phyloP scores from a whole-genome alignment of 2,113 vertebrate genomes.

The Ceuthmochares aereus region DNA sequence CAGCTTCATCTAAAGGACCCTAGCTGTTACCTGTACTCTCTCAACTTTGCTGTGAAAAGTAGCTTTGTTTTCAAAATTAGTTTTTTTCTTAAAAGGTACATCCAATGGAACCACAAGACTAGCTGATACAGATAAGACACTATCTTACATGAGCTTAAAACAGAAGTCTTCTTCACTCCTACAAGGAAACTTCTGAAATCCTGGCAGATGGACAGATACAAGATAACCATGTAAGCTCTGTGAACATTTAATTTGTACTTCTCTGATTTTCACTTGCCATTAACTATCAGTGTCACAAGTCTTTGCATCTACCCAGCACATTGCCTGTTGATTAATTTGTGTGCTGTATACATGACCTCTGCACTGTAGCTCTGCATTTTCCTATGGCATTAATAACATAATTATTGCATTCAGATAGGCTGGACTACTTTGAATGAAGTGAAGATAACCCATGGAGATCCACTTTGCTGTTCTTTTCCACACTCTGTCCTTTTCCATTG shows the following conservation, averaged over 20 bases:
- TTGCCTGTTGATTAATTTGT: not conserved
- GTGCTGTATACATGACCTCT: not conserved
- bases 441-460: conserved; percentile 38
- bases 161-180: not conserved
- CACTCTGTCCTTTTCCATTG: conserved; percentile 13
- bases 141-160: not conserved
- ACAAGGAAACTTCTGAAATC: not conserved
- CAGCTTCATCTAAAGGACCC: not conserved
- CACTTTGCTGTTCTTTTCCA: conserved; percentile 45
- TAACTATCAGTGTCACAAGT: not conserved
- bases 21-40: not conserved
- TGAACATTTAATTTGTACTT: not conserved
- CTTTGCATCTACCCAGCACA: not conserved
- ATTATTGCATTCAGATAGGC: conserved; percentile 16
- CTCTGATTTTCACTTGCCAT: not conserved
- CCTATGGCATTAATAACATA: conserved; percentile 31
- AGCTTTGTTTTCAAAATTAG: not conserved
- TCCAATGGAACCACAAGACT: not conserved
- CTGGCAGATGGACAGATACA: not conserved
- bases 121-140: not conserved
- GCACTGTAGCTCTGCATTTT: not conserved
- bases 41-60: not conserved
- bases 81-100: not conserved
- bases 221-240: not conserved
- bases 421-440: not conserved